Evolutionary conservation across 2,113 vertebrate genomes (phyloP).

Genomic region (Varanus salvator): DNA sequence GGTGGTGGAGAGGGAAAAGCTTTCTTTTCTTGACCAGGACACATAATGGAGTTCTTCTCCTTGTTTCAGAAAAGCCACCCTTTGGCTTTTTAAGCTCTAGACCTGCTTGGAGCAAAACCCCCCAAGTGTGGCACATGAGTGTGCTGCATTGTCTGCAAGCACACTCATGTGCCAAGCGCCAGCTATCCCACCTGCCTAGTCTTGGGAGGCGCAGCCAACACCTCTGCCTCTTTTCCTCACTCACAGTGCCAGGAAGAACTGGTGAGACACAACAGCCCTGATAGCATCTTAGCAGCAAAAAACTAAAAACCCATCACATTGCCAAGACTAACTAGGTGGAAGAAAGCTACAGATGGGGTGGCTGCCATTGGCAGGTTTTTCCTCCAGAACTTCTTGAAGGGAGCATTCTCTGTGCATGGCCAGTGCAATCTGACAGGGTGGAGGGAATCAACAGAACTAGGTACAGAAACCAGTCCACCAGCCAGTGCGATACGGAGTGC

Average conservation of each 20-base stretch:
- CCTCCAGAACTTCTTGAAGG: neutral
- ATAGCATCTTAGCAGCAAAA: neutral
- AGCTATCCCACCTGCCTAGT: neutral
- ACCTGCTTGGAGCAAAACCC: no score
- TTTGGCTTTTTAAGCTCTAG: neutral
- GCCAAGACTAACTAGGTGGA: neutral
- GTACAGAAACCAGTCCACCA: neutral
- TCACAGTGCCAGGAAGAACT: neutral
- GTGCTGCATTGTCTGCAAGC: neutral
- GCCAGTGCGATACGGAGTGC: conserved; percentile 58
- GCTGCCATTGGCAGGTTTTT: neutral
- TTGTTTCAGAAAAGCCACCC: neutral
- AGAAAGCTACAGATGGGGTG: neutral
- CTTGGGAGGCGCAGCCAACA: neutral
- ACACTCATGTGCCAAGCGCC: no score
- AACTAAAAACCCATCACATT: neutral
- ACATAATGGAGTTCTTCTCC: neutral
- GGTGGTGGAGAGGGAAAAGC: neutral
- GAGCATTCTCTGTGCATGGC: neutral
- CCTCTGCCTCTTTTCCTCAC: neutral
- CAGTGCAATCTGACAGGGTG: neutral
- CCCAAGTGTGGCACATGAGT: no score
- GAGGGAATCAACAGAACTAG: neutral
- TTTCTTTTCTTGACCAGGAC: neutral
- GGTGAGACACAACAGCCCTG: neutral